Conservation (phyloP, 1,140 invertebrate genomes). For the Aphaenogaster floridana region DNA sequence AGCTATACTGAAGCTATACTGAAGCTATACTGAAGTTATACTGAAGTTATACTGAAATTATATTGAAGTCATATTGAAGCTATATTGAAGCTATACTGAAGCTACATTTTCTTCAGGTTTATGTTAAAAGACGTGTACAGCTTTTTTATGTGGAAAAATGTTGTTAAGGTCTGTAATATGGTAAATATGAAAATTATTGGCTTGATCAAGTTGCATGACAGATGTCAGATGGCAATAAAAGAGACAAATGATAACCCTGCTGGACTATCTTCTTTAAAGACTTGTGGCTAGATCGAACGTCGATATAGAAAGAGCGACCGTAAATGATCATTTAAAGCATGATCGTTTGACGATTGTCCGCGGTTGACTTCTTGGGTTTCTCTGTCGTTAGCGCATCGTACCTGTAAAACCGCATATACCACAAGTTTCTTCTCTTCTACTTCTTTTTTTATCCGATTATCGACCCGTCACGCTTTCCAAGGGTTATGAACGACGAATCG, state of each 20-base stretch:
- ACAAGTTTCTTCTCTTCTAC: not conserved
- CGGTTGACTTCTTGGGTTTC: slow-evolving; percentile 18
- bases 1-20: too few species aligned
- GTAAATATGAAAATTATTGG: slow-evolving; percentile 2
- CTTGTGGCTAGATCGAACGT: not conserved
- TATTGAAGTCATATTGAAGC: not conserved
- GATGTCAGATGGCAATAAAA: not conserved
- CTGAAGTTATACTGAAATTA: not conserved
- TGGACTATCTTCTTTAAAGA: slow-evolving; percentile 3
- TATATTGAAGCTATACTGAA: not conserved
- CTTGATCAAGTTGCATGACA: not conserved
- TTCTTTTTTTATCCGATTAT: not conserved
- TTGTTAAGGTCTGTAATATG: not conserved
- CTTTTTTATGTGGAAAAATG: not conserved
- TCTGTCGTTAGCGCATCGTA: slow-evolving; percentile 31
- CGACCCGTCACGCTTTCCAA: not conserved
- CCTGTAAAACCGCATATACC: slow-evolving; percentile 6
- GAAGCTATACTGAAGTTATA: not conserved
- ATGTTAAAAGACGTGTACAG: not conserved
- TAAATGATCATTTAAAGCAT: slow-evolving; percentile 25
- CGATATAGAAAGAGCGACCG: not conserved
- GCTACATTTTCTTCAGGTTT: not conserved
- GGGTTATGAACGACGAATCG: not conserved
- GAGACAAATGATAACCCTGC: not conserved
- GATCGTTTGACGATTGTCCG: slow-evolving; percentile 15